These are phyloP conservation scores for Spea multiplicata DNA, from an alignment of 2,113 vertebrate genomes.

Conservation along the genomic window DNA sequence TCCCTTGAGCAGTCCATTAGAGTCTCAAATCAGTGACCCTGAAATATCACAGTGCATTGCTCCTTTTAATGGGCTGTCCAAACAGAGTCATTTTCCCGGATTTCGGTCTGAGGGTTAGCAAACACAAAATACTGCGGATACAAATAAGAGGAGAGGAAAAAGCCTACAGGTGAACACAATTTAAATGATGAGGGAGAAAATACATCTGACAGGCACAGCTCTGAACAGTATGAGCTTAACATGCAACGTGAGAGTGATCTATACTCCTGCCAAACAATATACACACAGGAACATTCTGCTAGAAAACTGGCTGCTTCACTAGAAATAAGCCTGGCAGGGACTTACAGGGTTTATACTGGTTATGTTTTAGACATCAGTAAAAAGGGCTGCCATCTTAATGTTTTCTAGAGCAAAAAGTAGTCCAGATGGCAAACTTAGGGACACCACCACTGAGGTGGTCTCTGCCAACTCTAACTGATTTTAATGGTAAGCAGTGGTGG, in stretches of 20 bases:
- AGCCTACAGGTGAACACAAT: not conserved
- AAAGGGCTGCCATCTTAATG: no score
- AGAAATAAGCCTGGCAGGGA: no score
- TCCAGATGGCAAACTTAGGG: no score
- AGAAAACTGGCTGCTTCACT: no score
- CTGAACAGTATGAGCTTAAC: not conserved
- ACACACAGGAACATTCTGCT: no score
- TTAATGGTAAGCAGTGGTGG: no score
- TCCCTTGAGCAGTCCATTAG: constrained; percentile 51
- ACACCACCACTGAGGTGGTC: no score
- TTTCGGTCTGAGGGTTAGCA: not conserved
- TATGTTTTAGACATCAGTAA: no score
- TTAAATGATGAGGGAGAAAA: not conserved
- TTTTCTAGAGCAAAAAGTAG: no score
- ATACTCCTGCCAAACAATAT: no score
- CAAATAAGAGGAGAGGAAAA: not conserved
- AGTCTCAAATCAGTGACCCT: constrained; percentile 28
- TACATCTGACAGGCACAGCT: not conserved
- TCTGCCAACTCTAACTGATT: no score
- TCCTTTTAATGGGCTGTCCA: constrained; percentile 56
- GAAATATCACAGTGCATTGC: constrained; percentile 40
- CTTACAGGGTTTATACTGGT: no score
- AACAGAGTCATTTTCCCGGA: constrained; percentile 45
- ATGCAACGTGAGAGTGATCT: not conserved
- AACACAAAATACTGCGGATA: not conserved